Conservation (phyloP, 2,888 invertebrate genomes). For the Oscheius sp. region DNA sequence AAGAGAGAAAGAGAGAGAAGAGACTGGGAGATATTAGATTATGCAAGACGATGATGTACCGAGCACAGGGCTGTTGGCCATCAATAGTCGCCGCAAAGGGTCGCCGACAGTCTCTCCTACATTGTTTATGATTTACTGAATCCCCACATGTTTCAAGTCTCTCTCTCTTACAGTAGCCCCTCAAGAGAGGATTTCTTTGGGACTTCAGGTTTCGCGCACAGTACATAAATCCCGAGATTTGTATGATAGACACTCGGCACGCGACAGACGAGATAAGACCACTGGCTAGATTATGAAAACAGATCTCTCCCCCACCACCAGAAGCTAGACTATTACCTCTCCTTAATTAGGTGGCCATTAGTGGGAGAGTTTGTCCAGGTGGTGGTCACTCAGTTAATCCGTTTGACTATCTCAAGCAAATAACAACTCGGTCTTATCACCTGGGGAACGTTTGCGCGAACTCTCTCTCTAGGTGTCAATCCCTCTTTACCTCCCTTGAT, state of each 20-base stretch:
- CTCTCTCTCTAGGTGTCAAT: constrained; percentile 5
- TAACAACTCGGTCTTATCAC: background rate
- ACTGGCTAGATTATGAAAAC: constrained; percentile 7
- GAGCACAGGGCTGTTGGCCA: constrained; percentile 3
- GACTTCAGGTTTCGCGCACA: constrained; percentile 8
- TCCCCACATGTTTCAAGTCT: background rate
- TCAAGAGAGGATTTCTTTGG: background rate
- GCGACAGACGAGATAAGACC: constrained; percentile 9
- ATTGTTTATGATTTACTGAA: constrained; percentile 8
- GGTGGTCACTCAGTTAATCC: background rate
- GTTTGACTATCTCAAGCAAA: background rate
- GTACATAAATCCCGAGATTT: constrained; percentile 21
- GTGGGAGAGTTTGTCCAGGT: too few relatives aligned
- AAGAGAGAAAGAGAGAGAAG: background rate
- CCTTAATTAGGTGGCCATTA: background rate
- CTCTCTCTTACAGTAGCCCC: background rate
- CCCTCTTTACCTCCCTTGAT: background rate
- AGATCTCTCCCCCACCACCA: too few relatives aligned
- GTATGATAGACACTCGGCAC: constrained; percentile 6
- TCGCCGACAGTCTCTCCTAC: background rate
- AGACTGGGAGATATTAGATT: background rate
- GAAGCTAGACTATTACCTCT: background rate
- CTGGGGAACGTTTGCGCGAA: background rate
- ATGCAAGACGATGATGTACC: constrained; percentile 15
- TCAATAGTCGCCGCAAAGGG: background rate